Evolutionary conservation across 2,888 invertebrate genomes (phyloP), one percentile per base, ranked within the genome.

Genomic region (Siphonodentalium dalli): DNA sequence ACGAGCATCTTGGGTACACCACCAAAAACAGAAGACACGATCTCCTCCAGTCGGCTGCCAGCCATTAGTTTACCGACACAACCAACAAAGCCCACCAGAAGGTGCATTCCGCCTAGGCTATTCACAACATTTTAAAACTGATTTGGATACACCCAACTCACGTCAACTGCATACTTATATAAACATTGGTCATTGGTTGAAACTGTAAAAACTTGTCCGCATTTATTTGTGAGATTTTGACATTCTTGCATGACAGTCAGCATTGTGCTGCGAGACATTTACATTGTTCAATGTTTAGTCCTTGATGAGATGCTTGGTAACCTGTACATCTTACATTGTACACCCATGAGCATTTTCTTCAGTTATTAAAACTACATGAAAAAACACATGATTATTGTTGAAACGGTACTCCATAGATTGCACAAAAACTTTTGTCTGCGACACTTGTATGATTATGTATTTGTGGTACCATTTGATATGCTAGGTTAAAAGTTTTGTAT

Each of bases 1-100:
- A 13, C 13, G 13, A 51, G 50, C 49, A 51, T 51, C 34, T 37
- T 53, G 9, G 11, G 49, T 7, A 49, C 49, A 15, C 51, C 51
- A 18, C 8, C 49, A 51, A 53, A 50, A 9, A 21, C 50, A 11
- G 9, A 9, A n/a, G 15, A 34, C 7, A 50, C 15, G 5, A 50
- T 21, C 20, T 50, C 49, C 13, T n/a, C n/a, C n/a, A 48, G 49
- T n/a, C 50, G 49, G 21, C 28, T 52, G 4, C 27, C 50, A 13
- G 50, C 50, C 50, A 50, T 50, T 5, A 50, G 23, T 8, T 27
- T 49, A 11, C 44, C 44, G 6, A 46, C n/a, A 6, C 26, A 39
- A 13, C 48, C 48, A 6, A 45, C 42, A 24, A 46, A 48, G 24
- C 48, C 46, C 43, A 48, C 46, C n/a, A 48, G 18, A 4, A 28